Evolutionary conservation across 2,113 vertebrate species (phyloP).

Genomic region (Eubucco bourcierii): DNA sequence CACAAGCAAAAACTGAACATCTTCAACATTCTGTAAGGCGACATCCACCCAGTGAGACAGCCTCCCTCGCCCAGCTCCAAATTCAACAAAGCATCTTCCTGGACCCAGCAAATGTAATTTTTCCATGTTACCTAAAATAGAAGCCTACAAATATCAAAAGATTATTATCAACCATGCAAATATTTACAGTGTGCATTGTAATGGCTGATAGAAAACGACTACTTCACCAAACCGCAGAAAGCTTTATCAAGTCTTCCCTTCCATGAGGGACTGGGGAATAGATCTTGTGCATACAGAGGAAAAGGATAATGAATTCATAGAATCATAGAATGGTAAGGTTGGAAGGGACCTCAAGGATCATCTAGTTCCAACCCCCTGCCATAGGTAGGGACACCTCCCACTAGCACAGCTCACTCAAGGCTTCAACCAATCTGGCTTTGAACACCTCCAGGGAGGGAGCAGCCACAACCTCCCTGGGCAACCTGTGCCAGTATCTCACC

Average conservation of each 20-base stretch:
- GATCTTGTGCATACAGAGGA: background rate
- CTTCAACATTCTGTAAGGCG: constrained; percentile 80
- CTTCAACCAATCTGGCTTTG: too few species aligned
- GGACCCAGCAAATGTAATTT: constrained; percentile 84
- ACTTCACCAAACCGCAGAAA: background rate
- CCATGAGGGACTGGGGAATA: background rate
- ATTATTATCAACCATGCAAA: constrained; percentile 51
- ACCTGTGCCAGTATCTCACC: too few species aligned
- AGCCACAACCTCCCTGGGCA: too few species aligned
- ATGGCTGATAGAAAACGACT: background rate
- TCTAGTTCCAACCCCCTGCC: too few species aligned
- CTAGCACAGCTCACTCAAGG: too few species aligned
- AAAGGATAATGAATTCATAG: background rate
- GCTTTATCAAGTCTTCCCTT: background rate
- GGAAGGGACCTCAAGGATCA: too few species aligned
- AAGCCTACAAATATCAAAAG: constrained; percentile 81
- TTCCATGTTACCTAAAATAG: constrained; percentile 93
- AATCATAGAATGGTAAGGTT: too few species aligned
- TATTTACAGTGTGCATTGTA: background rate
- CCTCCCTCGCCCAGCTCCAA: constrained; percentile 94
- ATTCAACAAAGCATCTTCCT: constrained; percentile 90
- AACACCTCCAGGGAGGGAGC: too few species aligned
- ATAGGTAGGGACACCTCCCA: too few species aligned
- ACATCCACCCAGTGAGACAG: constrained; percentile 94
- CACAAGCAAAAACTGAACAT: constrained; percentile 89